Percentiles rank a stretch among this genome's conserved stretches.
Conservation (phyloP, 2,888 invertebrate species). For the Erebia aethiops region DNA sequence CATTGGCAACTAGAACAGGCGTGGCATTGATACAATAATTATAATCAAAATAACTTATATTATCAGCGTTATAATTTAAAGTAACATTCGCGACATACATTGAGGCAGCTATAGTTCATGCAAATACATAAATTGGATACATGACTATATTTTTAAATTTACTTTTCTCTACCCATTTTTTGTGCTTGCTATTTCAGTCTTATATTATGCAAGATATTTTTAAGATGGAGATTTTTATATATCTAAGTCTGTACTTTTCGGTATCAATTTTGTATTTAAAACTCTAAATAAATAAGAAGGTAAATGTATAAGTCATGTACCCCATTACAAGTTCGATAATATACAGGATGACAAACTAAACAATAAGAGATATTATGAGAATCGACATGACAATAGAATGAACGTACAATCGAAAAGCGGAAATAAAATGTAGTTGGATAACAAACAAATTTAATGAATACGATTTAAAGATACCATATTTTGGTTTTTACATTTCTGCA, state of each 20-base stretch:
- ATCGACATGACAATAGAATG: constrained; percentile 8
- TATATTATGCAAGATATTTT: too few species aligned
- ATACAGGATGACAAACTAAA: constrained; percentile 6
- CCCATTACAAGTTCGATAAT: constrained; percentile 12
- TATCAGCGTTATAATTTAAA: constrained; percentile 7
- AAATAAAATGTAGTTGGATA: constrained; percentile 27
- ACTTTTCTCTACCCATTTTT: too few species aligned
- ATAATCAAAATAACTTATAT: constrained; percentile 5
- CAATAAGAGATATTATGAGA: constrained; percentile 17
- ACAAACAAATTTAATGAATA: constrained; percentile 17
- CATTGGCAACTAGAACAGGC: constrained; percentile 19
- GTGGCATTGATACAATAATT: constrained; percentile 1
- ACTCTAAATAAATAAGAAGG: too few species aligned
- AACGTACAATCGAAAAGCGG: constrained; percentile 26
- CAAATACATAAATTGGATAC: constrained; percentile 21
- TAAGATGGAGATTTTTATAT: too few species aligned
- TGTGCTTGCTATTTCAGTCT: too few species aligned
- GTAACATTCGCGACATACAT: constrained; percentile 23
- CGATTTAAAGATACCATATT: constrained; percentile 26
- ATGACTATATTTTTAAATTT: constrained; percentile 6
- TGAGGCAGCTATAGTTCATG: constrained; percentile 30
- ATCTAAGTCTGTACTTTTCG: too few species aligned
- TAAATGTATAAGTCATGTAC: constrained; percentile 2
- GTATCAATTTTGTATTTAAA: too few species aligned
- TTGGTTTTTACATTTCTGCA: constrained; percentile 50